These are phyloP conservation scores for Girardinichthys multiradiatus DNA, from an alignment of 2,113 vertebrate genomes.

Conservation along the genomic window DNA sequence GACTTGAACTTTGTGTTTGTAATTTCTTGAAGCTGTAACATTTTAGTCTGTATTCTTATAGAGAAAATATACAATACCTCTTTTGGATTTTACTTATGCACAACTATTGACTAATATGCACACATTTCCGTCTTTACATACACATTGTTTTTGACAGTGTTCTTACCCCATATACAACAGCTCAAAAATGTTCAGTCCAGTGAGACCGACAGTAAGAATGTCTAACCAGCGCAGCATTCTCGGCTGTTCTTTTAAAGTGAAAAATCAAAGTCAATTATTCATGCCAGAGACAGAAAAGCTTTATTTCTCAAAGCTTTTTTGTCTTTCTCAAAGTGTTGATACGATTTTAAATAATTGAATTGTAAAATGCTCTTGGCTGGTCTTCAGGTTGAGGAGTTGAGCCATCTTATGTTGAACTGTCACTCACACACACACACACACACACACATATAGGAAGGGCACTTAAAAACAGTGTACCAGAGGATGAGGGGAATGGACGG, in stretches of 20 bases:
- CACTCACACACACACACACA: slow-evolving; percentile 31
- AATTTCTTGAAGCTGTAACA: too few species aligned
- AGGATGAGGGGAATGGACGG: slow-evolving; percentile 59
- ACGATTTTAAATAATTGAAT: slow-evolving; percentile 62
- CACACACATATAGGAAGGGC: slow-evolving; percentile 47
- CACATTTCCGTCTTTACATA: too few species aligned
- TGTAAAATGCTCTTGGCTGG: slow-evolving; percentile 36
- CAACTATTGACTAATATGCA: too few species aligned
- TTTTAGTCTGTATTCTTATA: too few species aligned
- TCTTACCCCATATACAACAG: too few species aligned
- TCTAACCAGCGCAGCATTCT: slow-evolving; percentile 18
- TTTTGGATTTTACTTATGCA: too few species aligned
- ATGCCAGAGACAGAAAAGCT: slow-evolving; percentile 51
- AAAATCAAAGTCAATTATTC: slow-evolving; percentile 65
- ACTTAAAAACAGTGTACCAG: slow-evolving; percentile 55
- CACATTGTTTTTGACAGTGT: too few species aligned
- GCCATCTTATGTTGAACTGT: slow-evolving; percentile 42
- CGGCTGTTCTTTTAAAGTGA: slow-evolving; percentile 44
- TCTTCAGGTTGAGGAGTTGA: slow-evolving; percentile 34
- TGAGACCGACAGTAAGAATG: slow-evolving; percentile 42
- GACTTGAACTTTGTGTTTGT: too few species aligned
- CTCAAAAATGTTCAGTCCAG: slow-evolving; percentile 43
- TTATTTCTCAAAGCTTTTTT: slow-evolving; percentile 48
- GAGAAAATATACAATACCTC: too few species aligned
- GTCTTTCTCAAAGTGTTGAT: slow-evolving; percentile 57